Evolutionary conservation across 2,113 vertebrate species (phyloP), one percentile per base, ranked within the genome.

Genomic region (Sinocyclocheilus grahami): DNA sequence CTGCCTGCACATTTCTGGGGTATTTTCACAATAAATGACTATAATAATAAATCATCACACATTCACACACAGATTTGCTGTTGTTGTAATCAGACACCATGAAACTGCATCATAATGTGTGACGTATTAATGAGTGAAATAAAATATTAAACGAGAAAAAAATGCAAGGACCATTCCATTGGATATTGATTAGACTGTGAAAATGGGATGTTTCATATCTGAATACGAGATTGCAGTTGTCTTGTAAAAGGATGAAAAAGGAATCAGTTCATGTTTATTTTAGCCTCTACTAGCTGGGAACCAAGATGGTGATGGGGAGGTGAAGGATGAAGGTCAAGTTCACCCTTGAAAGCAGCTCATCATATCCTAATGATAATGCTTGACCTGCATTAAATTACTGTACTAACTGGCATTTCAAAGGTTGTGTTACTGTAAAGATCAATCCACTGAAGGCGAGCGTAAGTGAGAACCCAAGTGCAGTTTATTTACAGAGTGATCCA

Each of bases 11-110:
- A 22, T 46, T 74, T 46, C 24, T 67, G 20, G 22, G 39, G 20
- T 37, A 62, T 42, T 10, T 79, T 24, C 18, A 63, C 11, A 80
- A 42, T 24, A 16, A 5, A 42, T 24, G 5, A 62, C 39, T 27
- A 67, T 27, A 76, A 76, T 51, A 48, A 76, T 62, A 20, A 8
- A 60, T 62, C 11, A 78, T 78, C 27, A 60, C 42, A 42, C 1
- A 42, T 42, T 42, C 42, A 11, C 20, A 16, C 33, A 80, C 53
- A 62, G 13, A 60, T 7, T 48, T 3, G 30, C 48, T 82, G 78
- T n/a, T 69, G 78, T 75, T 37, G 78, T 79, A 84, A 83, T 84
- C 87, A 60, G 67, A 80, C 75, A 79, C 77, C 77, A 86, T 83
- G 5, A 6, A 48, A 75, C 5, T 5, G 11, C 39, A 75, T 6